Conservation (phyloP, 2,113 vertebrate genomes). For the Phyllostomus discolor region DNA sequence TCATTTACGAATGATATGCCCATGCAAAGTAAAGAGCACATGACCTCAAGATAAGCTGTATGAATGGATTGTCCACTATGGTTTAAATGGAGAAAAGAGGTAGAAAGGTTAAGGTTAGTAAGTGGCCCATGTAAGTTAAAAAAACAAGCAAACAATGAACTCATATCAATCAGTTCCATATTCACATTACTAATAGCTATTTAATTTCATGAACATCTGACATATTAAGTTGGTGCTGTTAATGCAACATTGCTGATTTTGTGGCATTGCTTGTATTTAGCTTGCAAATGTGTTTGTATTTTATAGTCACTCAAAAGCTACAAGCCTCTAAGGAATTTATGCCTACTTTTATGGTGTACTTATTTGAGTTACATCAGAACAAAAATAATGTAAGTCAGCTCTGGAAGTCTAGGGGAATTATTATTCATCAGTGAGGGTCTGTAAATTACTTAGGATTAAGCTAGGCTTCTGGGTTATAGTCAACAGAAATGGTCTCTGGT, state of each 20-base stretch:
- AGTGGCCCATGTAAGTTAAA: neutral
- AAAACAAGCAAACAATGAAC: neutral
- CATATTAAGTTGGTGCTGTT: neutral
- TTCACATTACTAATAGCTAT: neutral
- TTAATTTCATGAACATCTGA: neutral
- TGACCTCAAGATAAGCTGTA: neutral
- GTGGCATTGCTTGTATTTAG: neutral
- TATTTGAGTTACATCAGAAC: neutral
- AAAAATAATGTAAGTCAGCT: neutral
- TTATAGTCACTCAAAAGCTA: neutral
- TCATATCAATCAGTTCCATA: neutral
- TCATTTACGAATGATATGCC: neutral
- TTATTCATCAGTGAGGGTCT: neutral
- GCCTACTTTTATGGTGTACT: neutral
- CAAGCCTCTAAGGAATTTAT: neutral
- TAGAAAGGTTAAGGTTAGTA: neutral
- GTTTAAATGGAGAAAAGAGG: neutral
- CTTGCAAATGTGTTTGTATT: slow-evolving; percentile 9
- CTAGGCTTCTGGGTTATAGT: neutral
- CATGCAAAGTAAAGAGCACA: neutral
- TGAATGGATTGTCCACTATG: neutral
- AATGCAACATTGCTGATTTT: neutral
- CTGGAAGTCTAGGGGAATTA: neutral
- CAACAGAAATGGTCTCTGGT: neutral
- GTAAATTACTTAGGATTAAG: neutral